These are phyloP conservation scores for Papilio glaucus DNA, from an alignment of 1,140 invertebrate genomes.

Conservation along the genomic window DNA sequence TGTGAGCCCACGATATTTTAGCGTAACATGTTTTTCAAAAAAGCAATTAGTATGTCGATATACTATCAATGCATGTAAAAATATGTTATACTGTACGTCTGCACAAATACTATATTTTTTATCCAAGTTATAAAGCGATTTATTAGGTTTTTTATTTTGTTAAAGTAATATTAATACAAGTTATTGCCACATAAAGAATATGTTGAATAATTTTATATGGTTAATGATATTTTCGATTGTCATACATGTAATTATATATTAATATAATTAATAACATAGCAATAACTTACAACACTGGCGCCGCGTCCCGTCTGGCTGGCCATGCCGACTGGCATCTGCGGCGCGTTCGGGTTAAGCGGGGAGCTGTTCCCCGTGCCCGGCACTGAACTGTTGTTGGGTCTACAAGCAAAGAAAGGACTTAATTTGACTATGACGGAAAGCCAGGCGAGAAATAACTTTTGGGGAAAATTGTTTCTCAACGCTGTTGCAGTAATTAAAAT, in stretches of 20 bases:
- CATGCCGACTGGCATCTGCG: constrained; percentile 84
- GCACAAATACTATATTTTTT: too few species aligned
- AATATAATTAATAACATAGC: background rate
- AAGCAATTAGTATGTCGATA: background rate
- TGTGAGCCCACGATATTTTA: background rate
- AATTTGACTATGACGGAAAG: background rate
- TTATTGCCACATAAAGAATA: too few species aligned
- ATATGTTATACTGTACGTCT: too few species aligned
- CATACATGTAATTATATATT: background rate
- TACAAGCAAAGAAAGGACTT: constrained; percentile 31
- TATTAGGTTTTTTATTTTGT: constrained; percentile 18
- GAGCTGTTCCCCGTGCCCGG: constrained; percentile 77
- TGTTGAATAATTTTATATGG: background rate
- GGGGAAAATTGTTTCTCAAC: too few species aligned
- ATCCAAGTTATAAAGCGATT: background rate
- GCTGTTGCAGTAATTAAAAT: too few species aligned
- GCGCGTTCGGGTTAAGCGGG: constrained; percentile 84
- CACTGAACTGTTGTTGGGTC: constrained; percentile 65
- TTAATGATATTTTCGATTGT: background rate
- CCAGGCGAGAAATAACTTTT: too few species aligned
- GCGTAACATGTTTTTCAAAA: background rate
- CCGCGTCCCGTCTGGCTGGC: constrained; percentile 94
- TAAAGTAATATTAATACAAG: background rate
- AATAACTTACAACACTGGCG: constrained; percentile 91
- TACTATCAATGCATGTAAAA: too few species aligned